phyloP scores from a whole-genome alignment of 53 echinoderm and acorn worm genomes.

The Zoroaster sp. region DNA sequence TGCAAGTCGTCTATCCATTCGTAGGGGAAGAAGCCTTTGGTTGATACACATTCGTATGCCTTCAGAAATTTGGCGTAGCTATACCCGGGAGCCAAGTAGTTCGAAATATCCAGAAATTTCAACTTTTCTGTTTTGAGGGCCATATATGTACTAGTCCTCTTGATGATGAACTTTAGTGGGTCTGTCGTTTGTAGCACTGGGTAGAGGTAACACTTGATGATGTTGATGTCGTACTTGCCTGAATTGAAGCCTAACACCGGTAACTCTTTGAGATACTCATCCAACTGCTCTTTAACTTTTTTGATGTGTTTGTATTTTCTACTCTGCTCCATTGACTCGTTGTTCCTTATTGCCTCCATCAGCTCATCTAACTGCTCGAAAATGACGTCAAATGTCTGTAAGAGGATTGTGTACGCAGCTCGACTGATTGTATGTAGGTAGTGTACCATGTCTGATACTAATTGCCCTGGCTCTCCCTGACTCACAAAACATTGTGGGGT shows the following conservation, averaged over 20 bases:
- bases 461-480: not conserved
- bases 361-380: too few species aligned
- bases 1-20: not conserved
- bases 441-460: not conserved
- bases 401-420: not conserved
- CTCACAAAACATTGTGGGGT: not conserved
- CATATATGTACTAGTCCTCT: too few species aligned
- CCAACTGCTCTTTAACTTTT: too few species aligned
- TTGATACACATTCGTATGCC: not conserved
- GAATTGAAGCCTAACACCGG: too few species aligned
- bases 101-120: too few species aligned
- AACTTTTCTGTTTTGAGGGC: too few species aligned
- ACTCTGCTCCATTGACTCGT: too few species aligned
- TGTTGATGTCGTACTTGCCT: conserved; percentile 20
- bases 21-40: not conserved
- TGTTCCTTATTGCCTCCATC: too few species aligned
- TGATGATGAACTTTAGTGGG: not conserved
- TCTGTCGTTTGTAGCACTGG: not conserved
- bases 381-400: not conserved
- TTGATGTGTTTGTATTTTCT: too few species aligned
- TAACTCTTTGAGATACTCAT: too few species aligned
- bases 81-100: too few species aligned
- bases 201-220: too few species aligned
- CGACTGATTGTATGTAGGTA: not conserved
- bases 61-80: not conserved